Conservation (phyloP, 1,140 invertebrate species). For the Potamilus streckersoni region DNA sequence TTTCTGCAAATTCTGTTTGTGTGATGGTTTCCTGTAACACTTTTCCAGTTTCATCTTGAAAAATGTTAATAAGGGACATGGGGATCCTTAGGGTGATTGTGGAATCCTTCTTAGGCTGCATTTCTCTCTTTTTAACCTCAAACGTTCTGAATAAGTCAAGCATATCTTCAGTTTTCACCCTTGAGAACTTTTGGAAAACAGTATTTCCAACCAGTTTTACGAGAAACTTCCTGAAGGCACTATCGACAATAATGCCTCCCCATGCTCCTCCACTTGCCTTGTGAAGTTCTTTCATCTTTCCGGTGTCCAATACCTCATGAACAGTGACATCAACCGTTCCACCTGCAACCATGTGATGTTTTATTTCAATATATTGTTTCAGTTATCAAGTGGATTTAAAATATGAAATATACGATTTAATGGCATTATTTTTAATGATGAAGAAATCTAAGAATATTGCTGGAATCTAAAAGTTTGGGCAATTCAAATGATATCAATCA, state of each 20-base stretch:
- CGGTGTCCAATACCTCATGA: background rate
- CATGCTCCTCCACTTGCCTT: constrained; percentile 16
- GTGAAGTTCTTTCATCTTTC: constrained; percentile 5
- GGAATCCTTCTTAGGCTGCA: background rate
- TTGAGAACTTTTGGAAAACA: constrained; percentile 7
- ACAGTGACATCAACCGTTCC: constrained; percentile 16
- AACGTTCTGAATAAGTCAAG: constrained; percentile 4
- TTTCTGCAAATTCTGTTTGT: no score
- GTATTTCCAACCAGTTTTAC: background rate
- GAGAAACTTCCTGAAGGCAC: constrained; percentile 1
- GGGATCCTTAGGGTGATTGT: no score
- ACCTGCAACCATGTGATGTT: background rate
- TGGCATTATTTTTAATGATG: no score
- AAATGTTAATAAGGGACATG: no score
- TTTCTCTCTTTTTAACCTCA: constrained; percentile 3
- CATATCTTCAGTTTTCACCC: background rate
- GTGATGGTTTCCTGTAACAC: no score
- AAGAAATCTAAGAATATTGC: no score
- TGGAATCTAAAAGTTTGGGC: no score
- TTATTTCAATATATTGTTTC: no score
- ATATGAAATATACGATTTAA: no score
- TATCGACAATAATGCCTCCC: constrained; percentile 10
- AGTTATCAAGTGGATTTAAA: no score
- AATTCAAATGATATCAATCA: no score
- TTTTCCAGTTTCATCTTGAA: no score